phyloP scores from a whole-genome alignment of 1,140 invertebrate species.

The Panagrolaimus sp. region DNA sequence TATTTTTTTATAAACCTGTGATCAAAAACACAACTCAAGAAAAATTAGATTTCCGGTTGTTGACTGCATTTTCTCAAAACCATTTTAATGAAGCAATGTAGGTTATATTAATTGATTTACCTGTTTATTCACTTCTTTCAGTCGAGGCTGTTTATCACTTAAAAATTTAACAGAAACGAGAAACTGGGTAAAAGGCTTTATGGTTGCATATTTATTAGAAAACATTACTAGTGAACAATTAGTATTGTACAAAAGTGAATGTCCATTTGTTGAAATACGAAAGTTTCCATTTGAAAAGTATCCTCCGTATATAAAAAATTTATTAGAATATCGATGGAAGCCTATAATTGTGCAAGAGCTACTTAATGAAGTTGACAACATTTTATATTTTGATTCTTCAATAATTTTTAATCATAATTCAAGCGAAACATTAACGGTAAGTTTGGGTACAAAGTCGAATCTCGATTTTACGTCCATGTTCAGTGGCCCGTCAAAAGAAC shows the following conservation, averaged over 20 bases:
- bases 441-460: no score
- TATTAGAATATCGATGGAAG: constrained; percentile 4
- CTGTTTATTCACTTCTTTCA: not conserved
- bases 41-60: not conserved
- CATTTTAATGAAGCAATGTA: constrained; percentile 7
- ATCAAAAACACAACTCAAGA: no score
- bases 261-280: not conserved
- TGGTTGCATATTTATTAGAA: not conserved
- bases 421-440: not conserved
- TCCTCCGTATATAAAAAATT: not conserved
- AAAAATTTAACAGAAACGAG: not conserved
- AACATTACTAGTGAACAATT: not conserved
- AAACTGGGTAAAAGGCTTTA: not conserved
- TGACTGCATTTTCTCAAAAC: not conserved
- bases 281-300: not conserved
- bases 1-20: no score
- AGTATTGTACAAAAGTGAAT: not conserved
- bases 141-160: not conserved
- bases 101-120: not conserved
- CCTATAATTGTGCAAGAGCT: not conserved
- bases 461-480: not conserved
- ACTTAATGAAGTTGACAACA: not conserved
- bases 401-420: not conserved
- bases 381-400: constrained; percentile 11
- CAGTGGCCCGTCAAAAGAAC: no score